Percentiles rank a stretch among this genome's conserved stretches.
These are phyloP conservation scores for Eilema griseolum DNA, from an alignment of 2,888 invertebrate genomes.

Conservation along the genomic window DNA sequence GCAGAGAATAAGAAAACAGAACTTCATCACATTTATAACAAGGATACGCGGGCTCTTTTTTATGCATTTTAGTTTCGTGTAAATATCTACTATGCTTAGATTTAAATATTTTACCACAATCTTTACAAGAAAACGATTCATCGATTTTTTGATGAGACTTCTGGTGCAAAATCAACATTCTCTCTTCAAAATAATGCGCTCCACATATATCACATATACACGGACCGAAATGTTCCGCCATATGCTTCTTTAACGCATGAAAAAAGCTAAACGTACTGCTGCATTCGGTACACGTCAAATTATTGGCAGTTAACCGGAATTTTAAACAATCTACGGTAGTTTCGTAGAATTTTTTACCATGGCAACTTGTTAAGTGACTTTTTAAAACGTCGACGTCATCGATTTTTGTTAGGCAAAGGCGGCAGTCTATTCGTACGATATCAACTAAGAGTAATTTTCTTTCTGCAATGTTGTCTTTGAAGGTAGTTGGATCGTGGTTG, in stretches of 20 bases:
- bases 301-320: slow-evolving; percentile 65
- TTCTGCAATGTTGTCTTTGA: slow-evolving; percentile 61
- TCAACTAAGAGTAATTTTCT: slow-evolving; percentile 71
- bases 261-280: slow-evolving; percentile 65
- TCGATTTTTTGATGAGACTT: slow-evolving; percentile 73
- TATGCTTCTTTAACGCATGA: slow-evolving; percentile 76
- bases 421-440: slow-evolving; percentile 70
- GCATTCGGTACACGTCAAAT: slow-evolving; percentile 69
- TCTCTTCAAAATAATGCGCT: slow-evolving; percentile 80
- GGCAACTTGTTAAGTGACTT: slow-evolving; percentile 61
- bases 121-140: slow-evolving; percentile 79
- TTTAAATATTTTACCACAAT: slow-evolving; percentile 79
- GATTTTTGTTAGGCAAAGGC: slow-evolving; percentile 67
- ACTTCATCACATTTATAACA: slow-evolving; percentile 78
- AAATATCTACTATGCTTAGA: slow-evolving; percentile 75
- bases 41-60: slow-evolving; percentile 75
- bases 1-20: slow-evolving; percentile 71
- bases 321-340: slow-evolving; percentile 70
- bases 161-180: slow-evolving; percentile 77
- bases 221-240: slow-evolving; percentile 78
- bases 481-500: slow-evolving; percentile 67
- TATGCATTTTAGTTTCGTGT: slow-evolving; percentile 72
- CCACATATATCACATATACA: slow-evolving; percentile 79
- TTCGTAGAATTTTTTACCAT: slow-evolving; percentile 61
- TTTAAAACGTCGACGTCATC: slow-evolving; percentile 65